Base-by-base conservation (phyloP, 2,113 vertebrate genomes). In the Trachemys scripta region DNA sequence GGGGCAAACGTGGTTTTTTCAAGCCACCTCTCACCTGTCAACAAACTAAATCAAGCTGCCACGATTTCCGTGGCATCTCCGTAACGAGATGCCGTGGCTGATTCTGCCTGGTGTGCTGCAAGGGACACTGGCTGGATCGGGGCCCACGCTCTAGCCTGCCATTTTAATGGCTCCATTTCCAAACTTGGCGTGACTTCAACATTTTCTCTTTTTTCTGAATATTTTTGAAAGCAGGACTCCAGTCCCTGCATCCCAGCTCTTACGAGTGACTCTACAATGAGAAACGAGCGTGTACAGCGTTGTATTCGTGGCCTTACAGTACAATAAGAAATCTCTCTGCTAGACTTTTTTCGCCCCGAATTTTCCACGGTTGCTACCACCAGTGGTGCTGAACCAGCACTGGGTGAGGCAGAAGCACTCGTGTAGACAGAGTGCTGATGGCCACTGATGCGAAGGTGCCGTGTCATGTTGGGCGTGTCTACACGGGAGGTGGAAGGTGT, bases 231-330 rank as follows among this genome's bases (percentile, higher is more conserved):
- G 0, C 1, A 10, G 59, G 0, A 4, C 2, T 80, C 45, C 3
- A 25, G n/a, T 80, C 38, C 31, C 49, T 69, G 19, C 65, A 80
- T 80, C 31, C 54, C 81, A 22, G 35, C 31, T 42, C 13, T 50
- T 29, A 11, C 2, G 2, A 51, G n/a, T 1, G 31, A 31, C 8
- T 35, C 76, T 87, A 20, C 76, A 35, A 5, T 0, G 2, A 80
- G 4, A n/a, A 59, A 45, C 5, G 8, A 50, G 19, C 19, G 19
- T 35, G 5, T 13, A n/a, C 3, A 49, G 5, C 35, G 2, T 6
- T 1, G 35, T 53, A 4, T 27, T 88, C 0, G 0, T 42, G 62
- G 22, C 38, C 81, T 8, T 22, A 31, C 17, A 0, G 0, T 27
- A 50, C 22, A 82, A 20, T 72, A 54, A 76, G 50, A 17, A 90